A percentile compares a stretch with the other conserved stretches of the same genome.
phyloP scores from a whole-genome alignment of 1,140 invertebrate species.

The Arion vulgaris region DNA sequence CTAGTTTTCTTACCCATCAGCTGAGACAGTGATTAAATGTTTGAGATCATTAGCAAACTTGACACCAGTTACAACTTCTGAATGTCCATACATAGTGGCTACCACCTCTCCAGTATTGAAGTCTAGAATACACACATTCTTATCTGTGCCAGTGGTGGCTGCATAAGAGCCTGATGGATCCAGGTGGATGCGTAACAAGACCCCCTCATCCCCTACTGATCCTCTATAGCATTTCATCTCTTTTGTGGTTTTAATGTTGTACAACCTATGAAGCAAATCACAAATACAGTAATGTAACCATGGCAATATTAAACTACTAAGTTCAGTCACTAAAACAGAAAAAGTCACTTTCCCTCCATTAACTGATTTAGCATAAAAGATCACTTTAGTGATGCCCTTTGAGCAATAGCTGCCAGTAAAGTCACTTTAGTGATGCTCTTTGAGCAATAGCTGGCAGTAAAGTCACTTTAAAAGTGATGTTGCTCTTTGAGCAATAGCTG shows the following conservation, averaged over 20 bases:
- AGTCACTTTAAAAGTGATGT: no score
- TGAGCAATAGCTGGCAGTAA: no score
- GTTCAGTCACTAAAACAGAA: no score
- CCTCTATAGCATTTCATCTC: conserved; percentile 94
- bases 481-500: no score
- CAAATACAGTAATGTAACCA: background rate
- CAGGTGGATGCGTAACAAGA: conserved; percentile 89
- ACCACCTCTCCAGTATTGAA: conserved; percentile 95
- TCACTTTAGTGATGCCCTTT: no score
- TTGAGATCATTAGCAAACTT: conserved; percentile 93
- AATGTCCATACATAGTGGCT: conserved; percentile 94
- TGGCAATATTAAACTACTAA: no score
- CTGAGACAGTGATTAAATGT: conserved; percentile 92
- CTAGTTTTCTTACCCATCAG: conserved; percentile 76
- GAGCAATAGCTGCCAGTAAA: no score
- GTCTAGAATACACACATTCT: conserved; percentile 94
- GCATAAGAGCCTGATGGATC: conserved; percentile 93
- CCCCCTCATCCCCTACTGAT: conserved; percentile 93
- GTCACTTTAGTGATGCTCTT: no score
- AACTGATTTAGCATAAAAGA: no score
- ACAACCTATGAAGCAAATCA: conserved; percentile 76
- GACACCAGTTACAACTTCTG: conserved; percentile 89
- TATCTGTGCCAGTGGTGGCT: conserved; percentile 95
- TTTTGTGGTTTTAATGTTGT: conserved; percentile 90
- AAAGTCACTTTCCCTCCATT: no score